These are phyloP conservation scores for Keiferia lycopersicella DNA, from an alignment of 2,888 invertebrate species.

Conservation along the genomic window DNA sequence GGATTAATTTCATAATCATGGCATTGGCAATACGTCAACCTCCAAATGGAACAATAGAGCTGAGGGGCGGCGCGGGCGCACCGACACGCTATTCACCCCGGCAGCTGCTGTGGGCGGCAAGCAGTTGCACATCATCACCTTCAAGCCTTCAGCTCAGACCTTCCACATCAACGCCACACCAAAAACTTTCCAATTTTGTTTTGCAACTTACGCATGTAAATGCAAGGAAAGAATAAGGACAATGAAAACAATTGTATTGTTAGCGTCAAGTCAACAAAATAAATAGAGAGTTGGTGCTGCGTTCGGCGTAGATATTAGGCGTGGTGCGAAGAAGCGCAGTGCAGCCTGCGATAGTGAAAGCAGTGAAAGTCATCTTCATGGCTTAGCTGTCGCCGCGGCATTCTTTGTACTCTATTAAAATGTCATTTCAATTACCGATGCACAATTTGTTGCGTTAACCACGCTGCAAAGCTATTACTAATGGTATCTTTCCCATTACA, in stretches of 20 bases:
- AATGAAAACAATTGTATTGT: slow-evolving; percentile 68
- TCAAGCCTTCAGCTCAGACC: slow-evolving; percentile 53
- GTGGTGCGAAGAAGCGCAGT: slow-evolving; percentile 57
- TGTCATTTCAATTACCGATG: slow-evolving; percentile 38
- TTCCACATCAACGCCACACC: slow-evolving; percentile 59
- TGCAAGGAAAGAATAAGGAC: slow-evolving; percentile 63
- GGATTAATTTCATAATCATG: background rate
- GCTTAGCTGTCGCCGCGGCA: slow-evolving; percentile 43
- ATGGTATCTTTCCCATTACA: background rate
- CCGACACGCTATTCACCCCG: slow-evolving; percentile 64
- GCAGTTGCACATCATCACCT: slow-evolving; percentile 62
- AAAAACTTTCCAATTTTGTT: slow-evolving; percentile 70
- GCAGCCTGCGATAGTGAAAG: slow-evolving; percentile 71
- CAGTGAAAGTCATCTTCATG: slow-evolving; percentile 69
- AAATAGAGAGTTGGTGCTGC: slow-evolving; percentile 61
- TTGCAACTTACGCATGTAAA: slow-evolving; percentile 62
- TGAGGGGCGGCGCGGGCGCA: slow-evolving; percentile 43
- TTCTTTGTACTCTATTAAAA: slow-evolving; percentile 53
- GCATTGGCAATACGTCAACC: slow-evolving; percentile 12
- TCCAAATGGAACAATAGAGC: slow-evolving; percentile 31
- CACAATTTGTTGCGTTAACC: slow-evolving; percentile 21
- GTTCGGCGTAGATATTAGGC: slow-evolving; percentile 49
- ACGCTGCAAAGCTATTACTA: slow-evolving; percentile 1
- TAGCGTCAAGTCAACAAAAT: slow-evolving; percentile 72
- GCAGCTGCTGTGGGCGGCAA: slow-evolving; percentile 56